Evolutionary conservation across 2,113 vertebrate genomes (phyloP), one percentile per base, ranked within the genome.

Genomic region (Scolopax mira): DNA sequence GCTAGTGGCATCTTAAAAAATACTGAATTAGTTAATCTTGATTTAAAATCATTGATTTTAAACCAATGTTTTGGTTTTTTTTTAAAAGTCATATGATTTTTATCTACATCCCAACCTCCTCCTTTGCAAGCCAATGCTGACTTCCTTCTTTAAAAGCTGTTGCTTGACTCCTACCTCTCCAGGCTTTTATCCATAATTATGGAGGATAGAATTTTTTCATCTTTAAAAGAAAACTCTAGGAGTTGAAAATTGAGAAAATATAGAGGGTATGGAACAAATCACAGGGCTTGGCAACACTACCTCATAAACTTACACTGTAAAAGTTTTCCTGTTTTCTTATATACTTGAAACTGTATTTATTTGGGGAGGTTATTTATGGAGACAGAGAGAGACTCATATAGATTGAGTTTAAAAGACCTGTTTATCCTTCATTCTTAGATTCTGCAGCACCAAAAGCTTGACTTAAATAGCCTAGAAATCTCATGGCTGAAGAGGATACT

Each of bases 281-380:
- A 65, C 31, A 49, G 52, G 35, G 48, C 41, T 71, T 94, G 84
- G 79, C 72, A 79, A 13, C 18, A 57, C 35, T 30, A 39, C 55
- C 57, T 87, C 80, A 74, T 93, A 92, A 94, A 92, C 89, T 81
- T 80, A 55, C 0, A 0, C 18, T 64, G 28, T 69, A 91, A 79
- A 92, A 52, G 19, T 92, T 93, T 91, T 79, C 44, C 39, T 92
- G 85, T 74, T 93, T 94, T 92, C 51, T 82, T 83, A 61, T 37
- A 19, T 41, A 60, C 58, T 91, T 70, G 88, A 95, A 93, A 67
- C 51, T 1, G 0, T 88, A 67, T 93, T 83, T 94, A 92, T 90
- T 74, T 94, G 44, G 17, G 52, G 65, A 72, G 22, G 17, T 90
- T 79, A 74, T 91, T 88, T 91, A 83, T 91, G 79, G 55, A 83